These are phyloP conservation scores for Microctonus brassicae DNA, from an alignment of 2,888 invertebrate species.

Conservation along the genomic window DNA sequence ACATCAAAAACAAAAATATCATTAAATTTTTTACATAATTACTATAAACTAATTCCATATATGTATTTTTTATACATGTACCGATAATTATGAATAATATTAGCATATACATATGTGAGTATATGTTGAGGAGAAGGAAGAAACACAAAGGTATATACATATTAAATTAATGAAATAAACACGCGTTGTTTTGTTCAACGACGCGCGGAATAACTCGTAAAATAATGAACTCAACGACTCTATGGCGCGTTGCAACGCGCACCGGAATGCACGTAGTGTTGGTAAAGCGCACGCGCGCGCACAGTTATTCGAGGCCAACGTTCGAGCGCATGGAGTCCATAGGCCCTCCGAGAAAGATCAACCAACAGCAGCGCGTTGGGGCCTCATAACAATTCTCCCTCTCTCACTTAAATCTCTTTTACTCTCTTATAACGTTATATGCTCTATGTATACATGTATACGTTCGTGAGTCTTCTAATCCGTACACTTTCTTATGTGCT, in stretches of 20 bases:
- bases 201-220: constrained; percentile 9
- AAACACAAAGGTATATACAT: neutral
- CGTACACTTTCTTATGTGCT: too few species aligned
- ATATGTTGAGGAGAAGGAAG: neutral
- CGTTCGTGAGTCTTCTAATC: too few species aligned
- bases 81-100: too few species aligned
- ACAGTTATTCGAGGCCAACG: constrained; percentile 61
- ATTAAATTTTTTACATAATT: too few species aligned
- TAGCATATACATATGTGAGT: neutral
- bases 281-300: constrained; percentile 43
- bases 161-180: constrained; percentile 3
- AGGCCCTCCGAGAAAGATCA: neutral
- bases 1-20: too few species aligned
- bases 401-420: neutral
- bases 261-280: constrained; percentile 11
- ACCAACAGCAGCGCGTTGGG: neutral
- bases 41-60: too few species aligned
- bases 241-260: constrained; percentile 14
- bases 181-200: constrained; percentile 4
- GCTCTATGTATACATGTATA: constrained; percentile 4
- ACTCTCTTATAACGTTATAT: constrained; percentile 10
- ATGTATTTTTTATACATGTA: too few species aligned
- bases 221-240: constrained; percentile 23
- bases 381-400: constrained; percentile 12
- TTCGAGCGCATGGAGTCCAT: constrained; percentile 32